These are phyloP conservation scores for Acipenser ruthenus DNA, from an alignment of 2,797 vertebrate species.

Conservation along the genomic window DNA sequence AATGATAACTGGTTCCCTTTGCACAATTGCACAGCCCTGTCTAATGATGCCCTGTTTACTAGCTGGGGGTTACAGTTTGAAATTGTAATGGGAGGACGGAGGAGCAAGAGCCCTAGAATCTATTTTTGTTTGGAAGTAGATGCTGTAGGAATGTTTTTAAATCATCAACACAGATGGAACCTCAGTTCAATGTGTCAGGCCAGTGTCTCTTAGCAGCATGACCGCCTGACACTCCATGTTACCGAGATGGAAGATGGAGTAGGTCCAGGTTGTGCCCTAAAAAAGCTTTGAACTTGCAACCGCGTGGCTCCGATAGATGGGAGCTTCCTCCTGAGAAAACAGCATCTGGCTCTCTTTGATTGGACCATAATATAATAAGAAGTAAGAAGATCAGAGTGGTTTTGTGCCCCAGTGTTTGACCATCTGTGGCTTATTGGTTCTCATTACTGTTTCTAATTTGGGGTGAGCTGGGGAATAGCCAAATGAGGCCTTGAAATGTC, in stretches of 20 bases:
- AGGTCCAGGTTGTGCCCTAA: conserved; percentile 32
- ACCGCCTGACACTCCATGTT: conserved; percentile 8
- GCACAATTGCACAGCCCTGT: no score
- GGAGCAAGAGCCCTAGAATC: no score
- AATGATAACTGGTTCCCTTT: no score
- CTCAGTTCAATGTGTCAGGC: conserved; percentile 43
- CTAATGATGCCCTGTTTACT: no score
- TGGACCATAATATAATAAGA: conserved; percentile 49
- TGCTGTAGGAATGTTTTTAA: conserved; percentile 36
- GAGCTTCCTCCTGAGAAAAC: conserved; percentile 52
- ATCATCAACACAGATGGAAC: conserved; percentile 55
- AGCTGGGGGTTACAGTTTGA: no score
- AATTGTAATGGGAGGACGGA: no score
- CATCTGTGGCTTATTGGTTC: conserved; percentile 69
- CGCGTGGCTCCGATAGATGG: conserved; percentile 51
- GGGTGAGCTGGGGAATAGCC: conserved; percentile 65
- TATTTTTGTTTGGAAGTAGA: no score
- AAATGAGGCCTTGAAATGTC: conserved; percentile 66
- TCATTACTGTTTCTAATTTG: conserved; percentile 74
- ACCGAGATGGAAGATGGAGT: conserved; percentile 13
- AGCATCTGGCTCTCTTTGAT: conserved; percentile 56
- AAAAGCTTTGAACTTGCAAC: conserved; percentile 54
- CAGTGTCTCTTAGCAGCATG: conserved; percentile 32
- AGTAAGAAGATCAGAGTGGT: conserved; percentile 52
- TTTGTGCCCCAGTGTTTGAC: conserved; percentile 59